Base-by-base conservation (phyloP, 1,140 invertebrate genomes). In the Caenorhabditis inopinata region DNA sequence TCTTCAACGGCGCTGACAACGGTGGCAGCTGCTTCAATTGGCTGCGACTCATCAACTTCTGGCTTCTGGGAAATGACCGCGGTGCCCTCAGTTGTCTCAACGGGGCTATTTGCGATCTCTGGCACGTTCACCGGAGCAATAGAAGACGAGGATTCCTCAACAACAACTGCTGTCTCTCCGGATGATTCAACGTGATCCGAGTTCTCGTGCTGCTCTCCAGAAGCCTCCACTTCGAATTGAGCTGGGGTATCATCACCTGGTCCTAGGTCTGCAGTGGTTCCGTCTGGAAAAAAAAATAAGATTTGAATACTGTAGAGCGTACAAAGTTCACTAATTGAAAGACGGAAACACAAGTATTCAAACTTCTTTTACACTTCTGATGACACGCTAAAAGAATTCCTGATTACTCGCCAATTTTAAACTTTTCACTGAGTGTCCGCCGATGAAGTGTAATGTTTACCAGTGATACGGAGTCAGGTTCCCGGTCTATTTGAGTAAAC, bases 191-290 rank as follows among this genome's bases (percentile, higher is more conserved):
- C 21, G 12, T 68, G 58, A 68, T 68, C 58, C 18, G 35, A 32
- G 16, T 68, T 29, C 2, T 68, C 32, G 35, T 68, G 32, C 38
- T 68, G 32, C 38, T 68, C 58, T 68, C 58, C 58, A 11, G 58
- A 68, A 2, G 32, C 29, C 38, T 68, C 58, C 12, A 38, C 58
- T 42, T 68, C 58, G 3, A 68, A 68, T 68, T 68, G 58, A 21
- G 58, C 58, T 68, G 58, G 58, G 11, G 58, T 68, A 18, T 68
- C 58, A 25, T 68, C 58, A 38, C 32, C 58, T 68, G 58, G 58
- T 11, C 58, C 27, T 9, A 68, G n/a, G 12, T 68, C 58, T 12
- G 58, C 32, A 12, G 58, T 68, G 29, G 58, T 68, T 68, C 58
- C 58, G 23, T 68, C 58, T 68, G n/a, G 12, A 68, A 68, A 18